phyloP scores from a whole-genome alignment of 2,888 invertebrate genomes.

The Andrena minutula region DNA sequence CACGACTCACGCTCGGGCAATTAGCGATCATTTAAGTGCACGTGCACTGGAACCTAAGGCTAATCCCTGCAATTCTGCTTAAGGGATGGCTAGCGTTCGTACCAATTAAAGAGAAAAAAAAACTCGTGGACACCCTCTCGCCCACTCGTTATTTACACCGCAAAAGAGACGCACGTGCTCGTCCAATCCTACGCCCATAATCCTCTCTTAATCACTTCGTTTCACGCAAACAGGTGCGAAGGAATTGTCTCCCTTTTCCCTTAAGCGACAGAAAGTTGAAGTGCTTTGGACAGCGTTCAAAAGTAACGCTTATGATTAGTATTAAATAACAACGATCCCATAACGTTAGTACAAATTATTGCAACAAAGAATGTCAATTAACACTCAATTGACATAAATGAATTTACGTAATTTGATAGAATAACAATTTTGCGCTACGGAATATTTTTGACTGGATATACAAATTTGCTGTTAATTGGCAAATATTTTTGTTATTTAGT shows the following conservation, averaged over 20 bases:
- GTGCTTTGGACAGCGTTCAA: neutral
- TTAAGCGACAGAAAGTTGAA: neutral
- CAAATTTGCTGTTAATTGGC: too few relatives aligned
- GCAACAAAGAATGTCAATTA: too few relatives aligned
- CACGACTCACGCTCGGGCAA: constrained; percentile 72
- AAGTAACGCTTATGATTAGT: too few relatives aligned
- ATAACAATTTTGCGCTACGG: too few relatives aligned
- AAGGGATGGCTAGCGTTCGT: constrained; percentile 70
- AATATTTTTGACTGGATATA: too few relatives aligned
- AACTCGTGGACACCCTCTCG: constrained; percentile 61
- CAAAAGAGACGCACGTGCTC: constrained; percentile 73
- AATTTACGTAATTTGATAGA: too few relatives aligned
- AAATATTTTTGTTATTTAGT: too few relatives aligned
- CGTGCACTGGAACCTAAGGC: constrained; percentile 78
- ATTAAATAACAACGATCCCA: too few relatives aligned
- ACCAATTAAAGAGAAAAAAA: constrained; percentile 79
- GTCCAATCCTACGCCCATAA: constrained; percentile 62
- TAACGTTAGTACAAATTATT: too few relatives aligned
- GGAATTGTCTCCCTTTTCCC: constrained; percentile 11
- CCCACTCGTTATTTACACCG: constrained; percentile 66
- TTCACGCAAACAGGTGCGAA: constrained; percentile 67
- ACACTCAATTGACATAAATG: too few relatives aligned
- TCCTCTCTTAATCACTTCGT: constrained; percentile 62
- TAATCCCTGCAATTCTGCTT: constrained; percentile 78
- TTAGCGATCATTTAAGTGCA: constrained; percentile 82